Conservation (phyloP, 2,113 vertebrate species). For the Macroglossus sobrinus region DNA sequence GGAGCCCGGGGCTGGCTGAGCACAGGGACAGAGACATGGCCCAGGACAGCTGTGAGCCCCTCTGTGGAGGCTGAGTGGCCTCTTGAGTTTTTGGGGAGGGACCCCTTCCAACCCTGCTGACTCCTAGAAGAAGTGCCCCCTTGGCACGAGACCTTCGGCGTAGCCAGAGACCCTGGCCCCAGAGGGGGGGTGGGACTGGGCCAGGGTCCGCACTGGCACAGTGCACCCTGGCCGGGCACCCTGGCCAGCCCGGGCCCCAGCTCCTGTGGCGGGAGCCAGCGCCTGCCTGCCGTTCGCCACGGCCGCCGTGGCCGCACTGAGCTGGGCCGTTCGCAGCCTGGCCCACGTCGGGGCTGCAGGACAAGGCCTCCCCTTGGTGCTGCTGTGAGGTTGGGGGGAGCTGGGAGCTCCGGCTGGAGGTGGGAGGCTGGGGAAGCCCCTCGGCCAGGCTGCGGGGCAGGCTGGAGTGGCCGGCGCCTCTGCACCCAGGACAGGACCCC, state of each 20-base stretch:
- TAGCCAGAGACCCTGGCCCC: neutral
- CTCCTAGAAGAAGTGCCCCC: neutral
- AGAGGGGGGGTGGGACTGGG: neutral
- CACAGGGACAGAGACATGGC: neutral
- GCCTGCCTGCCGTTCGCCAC: too few species aligned
- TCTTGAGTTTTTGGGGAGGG: neutral
- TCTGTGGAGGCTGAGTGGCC: fast-evolving
- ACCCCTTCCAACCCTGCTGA: neutral
- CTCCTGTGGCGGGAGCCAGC: fast-evolving
- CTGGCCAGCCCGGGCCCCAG: neutral
- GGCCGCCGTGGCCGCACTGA: neutral
- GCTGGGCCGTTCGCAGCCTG: neutral
- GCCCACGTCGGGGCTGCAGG: neutral
- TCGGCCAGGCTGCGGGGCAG: too few species aligned
- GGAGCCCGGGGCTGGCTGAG: neutral
- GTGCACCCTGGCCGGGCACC: fast-evolving
- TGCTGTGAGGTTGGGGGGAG: too few species aligned
- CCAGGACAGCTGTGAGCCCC: neutral
- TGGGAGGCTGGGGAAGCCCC: neutral
- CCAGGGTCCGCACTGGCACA: neutral
- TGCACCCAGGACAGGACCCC: fast-evolving
- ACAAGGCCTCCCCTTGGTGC: too few species aligned
- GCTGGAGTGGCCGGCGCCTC: fast-evolving
- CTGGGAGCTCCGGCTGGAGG: neutral
- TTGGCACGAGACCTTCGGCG: neutral